These are phyloP conservation scores for Pedionomus torquatus DNA, from an alignment of 2,113 vertebrate species.

Conservation along the genomic window DNA sequence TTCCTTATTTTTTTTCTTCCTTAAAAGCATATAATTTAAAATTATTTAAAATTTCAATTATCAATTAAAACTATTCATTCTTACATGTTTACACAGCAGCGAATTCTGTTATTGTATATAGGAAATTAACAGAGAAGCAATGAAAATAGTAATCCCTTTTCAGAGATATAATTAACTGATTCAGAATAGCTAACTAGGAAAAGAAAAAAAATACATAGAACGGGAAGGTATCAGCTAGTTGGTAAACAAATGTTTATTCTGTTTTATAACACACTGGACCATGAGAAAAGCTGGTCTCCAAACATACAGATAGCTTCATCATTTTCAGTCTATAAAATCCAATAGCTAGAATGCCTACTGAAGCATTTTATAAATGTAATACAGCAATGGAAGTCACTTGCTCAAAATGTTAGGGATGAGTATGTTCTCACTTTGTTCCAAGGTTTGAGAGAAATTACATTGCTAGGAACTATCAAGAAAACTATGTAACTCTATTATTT, in stretches of 20 bases:
- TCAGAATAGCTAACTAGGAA: neutral
- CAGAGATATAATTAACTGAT: neutral
- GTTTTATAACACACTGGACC: neutral
- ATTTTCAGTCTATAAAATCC: neutral
- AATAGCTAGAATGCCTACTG: neutral
- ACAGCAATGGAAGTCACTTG: neutral
- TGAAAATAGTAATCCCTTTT: neutral
- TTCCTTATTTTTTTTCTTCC: neutral
- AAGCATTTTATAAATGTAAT: neutral
- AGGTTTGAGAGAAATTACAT: neutral
- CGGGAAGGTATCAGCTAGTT: neutral
- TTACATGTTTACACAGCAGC: neutral
- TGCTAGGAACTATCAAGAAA: neutral
- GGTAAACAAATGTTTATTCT: neutral
- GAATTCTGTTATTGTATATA: neutral
- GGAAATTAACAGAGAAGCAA: neutral
- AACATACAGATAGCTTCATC: neutral
- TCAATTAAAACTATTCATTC: no score
- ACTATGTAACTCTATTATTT: neutral
- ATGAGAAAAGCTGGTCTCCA: neutral
- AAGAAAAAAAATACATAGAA: neutral
- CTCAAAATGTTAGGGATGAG: neutral
- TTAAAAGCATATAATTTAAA: neutral
- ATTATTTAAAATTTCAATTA: neutral
- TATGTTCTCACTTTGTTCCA: neutral